phyloP scores from a whole-genome alignment of 2,888 invertebrate genomes.

The Melieria crassipennis region DNA sequence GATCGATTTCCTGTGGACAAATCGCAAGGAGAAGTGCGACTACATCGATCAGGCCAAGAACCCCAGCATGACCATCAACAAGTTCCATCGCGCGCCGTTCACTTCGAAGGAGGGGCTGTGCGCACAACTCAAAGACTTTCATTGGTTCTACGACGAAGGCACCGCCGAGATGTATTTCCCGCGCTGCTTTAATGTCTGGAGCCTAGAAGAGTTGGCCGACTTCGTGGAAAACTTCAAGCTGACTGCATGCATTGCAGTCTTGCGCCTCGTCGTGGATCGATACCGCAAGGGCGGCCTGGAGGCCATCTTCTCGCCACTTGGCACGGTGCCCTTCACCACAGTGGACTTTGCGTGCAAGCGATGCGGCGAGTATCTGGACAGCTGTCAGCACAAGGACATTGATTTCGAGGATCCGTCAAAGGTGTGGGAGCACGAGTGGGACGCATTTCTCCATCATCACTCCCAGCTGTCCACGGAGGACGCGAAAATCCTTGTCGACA shows the following conservation, averaged over 20 bases:
- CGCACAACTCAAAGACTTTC: slow-evolving; percentile 79
- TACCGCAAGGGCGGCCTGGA: slow-evolving; percentile 70
- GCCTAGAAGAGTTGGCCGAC: slow-evolving; percentile 82
- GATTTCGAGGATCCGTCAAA: slow-evolving; percentile 69
- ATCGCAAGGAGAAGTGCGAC: slow-evolving; percentile 78
- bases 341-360: slow-evolving; percentile 85
- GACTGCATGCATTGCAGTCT: slow-evolving; percentile 85
- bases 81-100: slow-evolving; percentile 87
- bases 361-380: slow-evolving; percentile 79
- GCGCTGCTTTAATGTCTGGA: slow-evolving; percentile 85
- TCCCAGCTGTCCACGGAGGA: slow-evolving; percentile 75
- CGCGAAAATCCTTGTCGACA: slow-evolving; percentile 66
- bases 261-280: slow-evolving; percentile 79
- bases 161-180: slow-evolving; percentile 85
- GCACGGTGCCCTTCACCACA: slow-evolving; percentile 77
- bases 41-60: slow-evolving; percentile 64
- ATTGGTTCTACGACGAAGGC: slow-evolving; percentile 86
- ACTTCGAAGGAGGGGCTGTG: slow-evolving; percentile 93
- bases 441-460: slow-evolving; percentile 80
- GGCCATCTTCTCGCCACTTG: slow-evolving; percentile 69
- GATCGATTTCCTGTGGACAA: slow-evolving; percentile 91
- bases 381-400: slow-evolving; percentile 79
- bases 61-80: slow-evolving; percentile 77
- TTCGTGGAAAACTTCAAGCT: slow-evolving; percentile 90
- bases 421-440: slow-evolving; percentile 90